Evolutionary conservation across 2,797 vertebrate species (phyloP).

Genomic region (Myotis planiceps): DNA sequence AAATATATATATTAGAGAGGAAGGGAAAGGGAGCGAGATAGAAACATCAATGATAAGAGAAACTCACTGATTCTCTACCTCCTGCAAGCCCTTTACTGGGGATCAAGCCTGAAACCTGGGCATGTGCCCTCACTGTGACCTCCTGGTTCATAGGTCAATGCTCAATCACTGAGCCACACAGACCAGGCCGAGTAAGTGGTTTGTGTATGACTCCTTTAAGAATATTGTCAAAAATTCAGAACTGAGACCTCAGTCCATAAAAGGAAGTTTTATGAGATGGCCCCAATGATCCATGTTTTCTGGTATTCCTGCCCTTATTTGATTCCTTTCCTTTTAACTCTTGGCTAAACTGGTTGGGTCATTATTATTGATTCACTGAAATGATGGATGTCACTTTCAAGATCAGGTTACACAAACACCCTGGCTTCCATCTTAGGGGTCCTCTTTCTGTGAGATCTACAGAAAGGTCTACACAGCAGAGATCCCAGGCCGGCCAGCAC

Average conservation of each 20-base stretch:
- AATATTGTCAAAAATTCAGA: background rate
- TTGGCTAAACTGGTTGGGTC: background rate
- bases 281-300: background rate
- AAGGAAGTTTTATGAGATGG: background rate
- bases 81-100: background rate
- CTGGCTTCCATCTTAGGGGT: background rate
- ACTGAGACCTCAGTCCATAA: background rate
- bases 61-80: background rate
- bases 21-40: no score
- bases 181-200: background rate
- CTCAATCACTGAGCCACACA: no score
- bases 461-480: background rate
- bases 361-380: background rate
- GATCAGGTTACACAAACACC: background rate
- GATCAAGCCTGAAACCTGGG: no score
- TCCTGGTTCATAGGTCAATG: no score
- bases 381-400: background rate
- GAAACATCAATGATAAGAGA: no score
- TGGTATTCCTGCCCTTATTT: background rate
- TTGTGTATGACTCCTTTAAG: background rate
- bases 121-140: no score
- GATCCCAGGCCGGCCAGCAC: no score
- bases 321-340: background rate
- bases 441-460: background rate
- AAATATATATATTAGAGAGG: no score